These are phyloP conservation scores for Pantherophis guttatus DNA, from an alignment of 2,113 vertebrate species.

Conservation along the genomic window DNA sequence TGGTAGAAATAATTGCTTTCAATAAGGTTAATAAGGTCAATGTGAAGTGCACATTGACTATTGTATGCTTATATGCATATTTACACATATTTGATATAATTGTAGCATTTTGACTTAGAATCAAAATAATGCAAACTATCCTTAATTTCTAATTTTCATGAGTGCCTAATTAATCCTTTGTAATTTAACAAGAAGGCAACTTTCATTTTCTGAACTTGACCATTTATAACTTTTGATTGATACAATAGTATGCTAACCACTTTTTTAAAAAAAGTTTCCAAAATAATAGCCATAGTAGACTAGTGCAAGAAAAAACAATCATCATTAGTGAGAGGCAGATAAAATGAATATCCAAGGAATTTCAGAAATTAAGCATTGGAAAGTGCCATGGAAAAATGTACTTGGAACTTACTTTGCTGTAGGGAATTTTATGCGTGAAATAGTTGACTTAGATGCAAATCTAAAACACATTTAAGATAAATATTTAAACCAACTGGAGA, in stretches of 20 bases:
- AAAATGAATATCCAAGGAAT: neutral
- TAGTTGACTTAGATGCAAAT: neutral
- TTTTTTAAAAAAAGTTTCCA: neutral
- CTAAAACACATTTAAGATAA: neutral
- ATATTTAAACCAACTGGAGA: neutral
- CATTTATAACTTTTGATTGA: neutral
- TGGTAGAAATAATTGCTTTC: constrained; percentile 10
- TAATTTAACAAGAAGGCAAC: neutral
- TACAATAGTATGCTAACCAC: neutral
- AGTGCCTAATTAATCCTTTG: neutral
- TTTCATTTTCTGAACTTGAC: neutral
- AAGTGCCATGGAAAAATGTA: neutral
- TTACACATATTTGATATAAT: neutral
- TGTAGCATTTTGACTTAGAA: neutral
- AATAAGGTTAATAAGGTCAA: neutral
- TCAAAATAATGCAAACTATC: neutral
- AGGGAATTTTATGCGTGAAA: neutral
- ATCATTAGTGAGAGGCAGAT: neutral
- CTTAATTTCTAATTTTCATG: neutral
- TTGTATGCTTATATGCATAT: no score
- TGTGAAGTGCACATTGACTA: neutral
- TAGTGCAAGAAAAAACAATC: neutral
- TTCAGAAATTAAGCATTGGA: neutral
- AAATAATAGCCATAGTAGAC: neutral
- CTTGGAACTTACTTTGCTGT: neutral